phyloP scores from a whole-genome alignment of 2,797 vertebrate genomes.

The Siniperca undulata region DNA sequence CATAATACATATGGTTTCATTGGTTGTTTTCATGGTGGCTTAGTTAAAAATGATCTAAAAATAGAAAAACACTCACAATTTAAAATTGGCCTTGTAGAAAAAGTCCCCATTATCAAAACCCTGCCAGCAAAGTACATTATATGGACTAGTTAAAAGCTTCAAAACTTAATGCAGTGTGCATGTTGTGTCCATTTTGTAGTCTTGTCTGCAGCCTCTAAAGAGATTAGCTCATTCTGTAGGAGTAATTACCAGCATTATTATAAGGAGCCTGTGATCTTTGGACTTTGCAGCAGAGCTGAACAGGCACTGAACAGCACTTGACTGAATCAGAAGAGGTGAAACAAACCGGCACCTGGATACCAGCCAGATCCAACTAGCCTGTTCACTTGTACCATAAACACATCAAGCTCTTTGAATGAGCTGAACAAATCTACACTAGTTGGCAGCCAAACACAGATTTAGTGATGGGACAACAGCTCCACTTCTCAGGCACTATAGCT shows the following conservation, averaged over 20 bases:
- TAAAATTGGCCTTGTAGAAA: not conserved
- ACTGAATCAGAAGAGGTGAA: conserved; percentile 22
- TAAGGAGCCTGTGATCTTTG: conserved; percentile 15
- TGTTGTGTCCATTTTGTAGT: not conserved
- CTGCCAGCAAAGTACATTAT: not conserved
- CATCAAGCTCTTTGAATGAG: conserved; percentile 5
- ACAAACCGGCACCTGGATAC: not conserved
- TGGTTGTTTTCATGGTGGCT: not conserved
- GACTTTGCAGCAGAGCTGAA: conserved; percentile 4
- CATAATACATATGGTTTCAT: not conserved
- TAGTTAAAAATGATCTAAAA: not conserved
- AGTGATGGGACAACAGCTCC: not conserved
- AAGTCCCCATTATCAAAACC: not conserved
- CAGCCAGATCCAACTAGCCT: not conserved
- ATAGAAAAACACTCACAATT: not conserved
- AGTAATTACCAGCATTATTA: conserved; percentile 6
- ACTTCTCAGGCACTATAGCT: not conserved
- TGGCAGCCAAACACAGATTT: conserved; percentile 4
- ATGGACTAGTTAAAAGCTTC: not conserved
- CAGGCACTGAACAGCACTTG: conserved; percentile 14
- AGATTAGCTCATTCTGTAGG: not conserved
- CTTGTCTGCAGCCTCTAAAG: not conserved
- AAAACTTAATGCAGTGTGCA: not conserved
- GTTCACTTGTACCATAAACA: not conserved
- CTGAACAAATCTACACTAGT: not conserved